These are phyloP conservation scores for Mamestra brassicae DNA, from an alignment of 2,888 invertebrate genomes.

Conservation along the genomic window DNA sequence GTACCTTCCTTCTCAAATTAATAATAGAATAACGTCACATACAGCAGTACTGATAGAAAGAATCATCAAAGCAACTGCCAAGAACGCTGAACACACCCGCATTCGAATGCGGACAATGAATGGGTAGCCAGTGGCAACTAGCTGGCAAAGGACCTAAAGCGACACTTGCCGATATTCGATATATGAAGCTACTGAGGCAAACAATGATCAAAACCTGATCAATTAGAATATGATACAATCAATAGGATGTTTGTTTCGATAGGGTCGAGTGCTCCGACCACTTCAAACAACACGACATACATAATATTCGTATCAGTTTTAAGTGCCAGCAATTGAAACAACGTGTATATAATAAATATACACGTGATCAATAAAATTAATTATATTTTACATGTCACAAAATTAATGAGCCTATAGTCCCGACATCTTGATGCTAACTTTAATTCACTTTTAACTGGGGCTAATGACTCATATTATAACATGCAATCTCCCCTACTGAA, in stretches of 20 bases:
- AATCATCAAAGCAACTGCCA: conserved; percentile 19
- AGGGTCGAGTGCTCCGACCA: conserved; percentile 28
- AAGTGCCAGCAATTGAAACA: conserved; percentile 46
- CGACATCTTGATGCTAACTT: conserved; percentile 27
- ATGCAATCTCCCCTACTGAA: conserved; percentile 8
- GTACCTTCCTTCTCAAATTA: neutral
- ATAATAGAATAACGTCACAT: conserved; percentile 11
- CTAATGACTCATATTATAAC: conserved; percentile 24
- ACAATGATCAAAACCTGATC: neutral
- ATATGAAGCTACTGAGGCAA: neutral
- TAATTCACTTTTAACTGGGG: conserved; percentile 13
- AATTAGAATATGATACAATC: conserved; percentile 33
- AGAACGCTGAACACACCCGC: conserved; percentile 16
- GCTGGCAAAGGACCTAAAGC: neutral
- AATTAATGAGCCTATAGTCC: conserved; percentile 23
- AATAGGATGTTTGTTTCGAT: conserved; percentile 29
- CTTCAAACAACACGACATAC: conserved; percentile 30
- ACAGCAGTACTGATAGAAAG: neutral
- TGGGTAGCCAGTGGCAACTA: neutral
- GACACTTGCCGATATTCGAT: neutral
- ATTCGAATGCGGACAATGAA: conserved; percentile 17
- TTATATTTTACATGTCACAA: neutral
- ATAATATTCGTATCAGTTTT: conserved; percentile 44
- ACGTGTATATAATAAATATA: conserved; percentile 20
- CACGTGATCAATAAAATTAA: conserved; percentile 23